Conservation (phyloP, 2,797 vertebrate species). For the Simalia tracyae region DNA sequence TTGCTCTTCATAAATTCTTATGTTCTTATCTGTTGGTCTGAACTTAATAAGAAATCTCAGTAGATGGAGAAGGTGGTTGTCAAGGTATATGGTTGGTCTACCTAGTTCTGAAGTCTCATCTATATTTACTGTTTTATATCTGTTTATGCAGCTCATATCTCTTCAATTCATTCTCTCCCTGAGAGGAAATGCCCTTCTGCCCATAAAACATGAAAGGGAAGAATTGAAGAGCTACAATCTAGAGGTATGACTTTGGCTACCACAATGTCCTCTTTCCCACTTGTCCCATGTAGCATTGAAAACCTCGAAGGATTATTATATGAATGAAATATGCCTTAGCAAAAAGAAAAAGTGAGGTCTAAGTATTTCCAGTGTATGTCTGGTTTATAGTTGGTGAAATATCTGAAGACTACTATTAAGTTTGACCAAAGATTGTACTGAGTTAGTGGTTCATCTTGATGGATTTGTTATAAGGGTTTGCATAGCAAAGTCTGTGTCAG, state of each 20-base stretch:
- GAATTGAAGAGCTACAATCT: not conserved
- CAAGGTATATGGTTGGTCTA: not conserved
- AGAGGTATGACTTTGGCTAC: not conserved
- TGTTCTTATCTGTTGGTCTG: not conserved
- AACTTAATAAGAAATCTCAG: not conserved
- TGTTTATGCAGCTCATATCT: not conserved
- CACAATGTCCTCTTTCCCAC: not conserved
- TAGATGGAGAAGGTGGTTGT: not conserved
- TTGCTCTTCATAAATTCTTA: not conserved
- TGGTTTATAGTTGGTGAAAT: not conserved
- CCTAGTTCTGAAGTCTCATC: not conserved
- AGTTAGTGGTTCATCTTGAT: not conserved
- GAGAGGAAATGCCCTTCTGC: not conserved
- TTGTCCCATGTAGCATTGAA: not conserved
- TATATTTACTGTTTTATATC: not conserved
- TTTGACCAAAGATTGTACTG: not conserved
- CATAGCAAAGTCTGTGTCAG: not conserved
- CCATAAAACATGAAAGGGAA: not conserved
- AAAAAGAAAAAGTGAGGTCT: not conserved
- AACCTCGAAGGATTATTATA: not conserved
- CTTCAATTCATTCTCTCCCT: not conserved
- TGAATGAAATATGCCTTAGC: not conserved
- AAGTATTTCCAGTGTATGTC: not conserved
- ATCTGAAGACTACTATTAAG: not conserved
- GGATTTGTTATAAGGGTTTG: not conserved